Percentiles rank a stretch among this genome's conserved stretches.
phyloP scores from a whole-genome alignment of 2,797 vertebrate genomes.

The Columba guinea region DNA sequence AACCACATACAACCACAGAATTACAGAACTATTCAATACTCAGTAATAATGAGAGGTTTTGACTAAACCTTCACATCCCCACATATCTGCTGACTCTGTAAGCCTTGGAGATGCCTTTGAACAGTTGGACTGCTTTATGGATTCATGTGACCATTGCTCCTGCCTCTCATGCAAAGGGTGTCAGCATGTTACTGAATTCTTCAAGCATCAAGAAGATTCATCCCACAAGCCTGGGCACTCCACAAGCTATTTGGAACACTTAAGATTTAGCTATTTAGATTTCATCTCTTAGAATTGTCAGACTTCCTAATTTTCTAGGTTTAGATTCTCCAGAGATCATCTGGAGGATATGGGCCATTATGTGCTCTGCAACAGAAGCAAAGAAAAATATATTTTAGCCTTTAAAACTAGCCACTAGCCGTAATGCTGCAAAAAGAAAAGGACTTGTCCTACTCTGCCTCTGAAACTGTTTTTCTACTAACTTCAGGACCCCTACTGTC shows the following conservation, averaged over 20 bases:
- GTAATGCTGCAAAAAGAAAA: background rate
- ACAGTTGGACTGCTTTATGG: background rate
- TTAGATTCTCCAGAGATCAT: slow-evolving; percentile 6
- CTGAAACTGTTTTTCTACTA: background rate
- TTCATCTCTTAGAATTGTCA: slow-evolving; percentile 9
- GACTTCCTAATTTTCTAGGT: slow-evolving; percentile 28
- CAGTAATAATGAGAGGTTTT: background rate
- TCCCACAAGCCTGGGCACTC: background rate
- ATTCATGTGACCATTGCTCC: background rate
- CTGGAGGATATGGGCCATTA: slow-evolving; percentile 13
- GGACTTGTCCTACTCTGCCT: background rate
- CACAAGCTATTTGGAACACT: slow-evolving; percentile 15
- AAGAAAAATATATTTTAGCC: background rate
- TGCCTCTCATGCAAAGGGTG: background rate
- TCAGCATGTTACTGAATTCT: background rate
- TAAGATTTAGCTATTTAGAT: slow-evolving; percentile 23
- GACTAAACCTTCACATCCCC: background rate
- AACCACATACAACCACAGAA: background rate
- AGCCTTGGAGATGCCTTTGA: background rate
- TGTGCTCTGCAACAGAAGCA: background rate
- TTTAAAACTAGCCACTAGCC: background rate
- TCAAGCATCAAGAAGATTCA: background rate
- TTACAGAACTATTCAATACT: background rate
- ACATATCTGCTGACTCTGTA: background rate
- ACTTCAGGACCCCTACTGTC: background rate